Evolutionary conservation across 1,140 invertebrate species (phyloP).

Genomic region (Zaprionus lachaisei): DNA sequence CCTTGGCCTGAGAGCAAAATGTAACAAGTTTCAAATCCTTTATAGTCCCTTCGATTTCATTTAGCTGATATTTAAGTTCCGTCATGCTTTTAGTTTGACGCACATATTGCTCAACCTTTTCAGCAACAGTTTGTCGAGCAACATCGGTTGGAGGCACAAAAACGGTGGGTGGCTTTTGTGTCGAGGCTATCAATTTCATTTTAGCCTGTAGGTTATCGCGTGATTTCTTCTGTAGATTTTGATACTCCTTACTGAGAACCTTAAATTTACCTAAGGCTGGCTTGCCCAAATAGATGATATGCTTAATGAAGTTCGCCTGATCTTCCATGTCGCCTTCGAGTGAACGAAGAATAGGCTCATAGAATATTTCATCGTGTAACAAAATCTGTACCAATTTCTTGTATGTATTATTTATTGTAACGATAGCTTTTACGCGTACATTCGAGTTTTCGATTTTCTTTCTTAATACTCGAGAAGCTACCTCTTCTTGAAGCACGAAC

Average conservation of each 20-base stretch:
- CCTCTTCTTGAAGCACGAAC: constrained; percentile 70
- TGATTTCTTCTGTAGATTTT: constrained; percentile 41
- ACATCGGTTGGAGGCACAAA: neutral
- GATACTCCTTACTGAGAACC: constrained; percentile 62
- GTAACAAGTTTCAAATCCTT: constrained; percentile 76
- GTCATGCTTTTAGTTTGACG: constrained; percentile 76
- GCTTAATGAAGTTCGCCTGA: constrained; percentile 75
- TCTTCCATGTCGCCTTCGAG: constrained; percentile 75
- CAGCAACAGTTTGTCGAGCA: neutral
- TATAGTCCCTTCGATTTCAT: constrained; percentile 66
- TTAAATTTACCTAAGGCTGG: constrained; percentile 72
- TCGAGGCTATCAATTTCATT: constrained; percentile 45
- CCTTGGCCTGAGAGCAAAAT: constrained; percentile 69
- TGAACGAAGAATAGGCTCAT: constrained; percentile 76
- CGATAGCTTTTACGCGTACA: constrained; percentile 75
- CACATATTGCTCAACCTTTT: constrained; percentile 63
- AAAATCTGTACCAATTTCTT: constrained; percentile 75
- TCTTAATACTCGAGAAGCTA: constrained; percentile 49
- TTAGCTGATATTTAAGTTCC: constrained; percentile 61
- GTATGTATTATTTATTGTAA: constrained; percentile 74
- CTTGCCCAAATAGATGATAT: constrained; percentile 73
- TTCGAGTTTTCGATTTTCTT: constrained; percentile 80
- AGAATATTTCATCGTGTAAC: constrained; percentile 72
- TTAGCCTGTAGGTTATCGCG: constrained; percentile 59
- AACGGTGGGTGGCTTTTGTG: constrained; percentile 9